These are phyloP conservation scores for Sylvilagus bachmani DNA, from an alignment of 2,113 vertebrate species.

Conservation along the genomic window DNA sequence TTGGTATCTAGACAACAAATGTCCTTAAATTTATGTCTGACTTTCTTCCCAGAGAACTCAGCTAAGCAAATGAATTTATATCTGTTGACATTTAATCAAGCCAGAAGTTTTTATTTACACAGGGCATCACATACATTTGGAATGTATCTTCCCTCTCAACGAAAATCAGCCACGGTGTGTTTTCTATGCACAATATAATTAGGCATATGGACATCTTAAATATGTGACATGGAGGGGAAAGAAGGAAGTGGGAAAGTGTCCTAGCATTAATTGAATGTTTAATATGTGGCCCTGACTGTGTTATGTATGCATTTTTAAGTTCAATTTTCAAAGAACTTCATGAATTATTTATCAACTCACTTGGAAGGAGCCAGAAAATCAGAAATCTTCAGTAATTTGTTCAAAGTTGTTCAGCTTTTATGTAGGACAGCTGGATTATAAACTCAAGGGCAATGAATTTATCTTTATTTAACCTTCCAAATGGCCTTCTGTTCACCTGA, in stretches of 20 bases:
- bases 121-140: constrained; percentile 26
- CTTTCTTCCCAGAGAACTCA: constrained; percentile 31
- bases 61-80: constrained; percentile 49
- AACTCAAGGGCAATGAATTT: constrained; percentile 13
- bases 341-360: not conserved
- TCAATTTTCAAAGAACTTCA: not conserved
- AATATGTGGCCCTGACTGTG: not conserved
- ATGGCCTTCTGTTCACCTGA: not conserved
- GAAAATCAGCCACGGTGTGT: not conserved
- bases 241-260: not conserved
- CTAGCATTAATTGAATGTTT: not conserved
- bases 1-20: not conserved
- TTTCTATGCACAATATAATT: constrained; percentile 10
- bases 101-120: constrained; percentile 61
- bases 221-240: not conserved
- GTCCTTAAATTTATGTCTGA: constrained; percentile 12
- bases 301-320: not conserved
- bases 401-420: not conserved
- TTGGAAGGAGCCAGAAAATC: not conserved
- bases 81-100: constrained; percentile 74
- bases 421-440: not conserved
- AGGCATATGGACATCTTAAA: not conserved
- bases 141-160: not conserved
- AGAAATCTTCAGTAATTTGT: not conserved
- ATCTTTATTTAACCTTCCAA: not conserved